Conservation (phyloP, 2,888 invertebrate genomes). For the Eueremaeus valkanovi region DNA sequence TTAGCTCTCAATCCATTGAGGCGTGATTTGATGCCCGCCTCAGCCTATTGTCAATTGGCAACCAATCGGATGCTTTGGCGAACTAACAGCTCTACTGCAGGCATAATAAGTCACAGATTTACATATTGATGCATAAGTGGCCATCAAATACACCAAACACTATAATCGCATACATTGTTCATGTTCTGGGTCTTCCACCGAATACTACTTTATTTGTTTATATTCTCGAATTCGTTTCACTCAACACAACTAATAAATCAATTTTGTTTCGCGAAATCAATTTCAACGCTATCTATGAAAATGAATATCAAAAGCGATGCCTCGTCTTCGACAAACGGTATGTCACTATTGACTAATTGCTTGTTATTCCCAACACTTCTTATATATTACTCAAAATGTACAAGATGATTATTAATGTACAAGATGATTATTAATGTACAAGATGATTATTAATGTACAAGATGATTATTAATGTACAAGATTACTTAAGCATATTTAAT, state of each 20-base stretch:
- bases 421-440: too few relatives aligned
- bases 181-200: too few relatives aligned
- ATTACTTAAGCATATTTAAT: too few relatives aligned
- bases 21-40: conserved; percentile 34
- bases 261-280: background rate
- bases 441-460: too few relatives aligned
- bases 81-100: conserved; percentile 4
- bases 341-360: background rate
- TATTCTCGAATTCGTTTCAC: background rate
- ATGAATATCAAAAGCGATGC: conserved; percentile 17
- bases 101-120: conserved; percentile 35
- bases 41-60: conserved; percentile 31
- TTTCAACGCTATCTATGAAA: background rate
- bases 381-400: too few relatives aligned
- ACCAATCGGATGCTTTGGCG: conserved; percentile 18
- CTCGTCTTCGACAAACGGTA: background rate
- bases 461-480: too few relatives aligned
- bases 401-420: too few relatives aligned
- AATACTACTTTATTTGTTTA: background rate
- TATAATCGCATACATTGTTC: background rate
- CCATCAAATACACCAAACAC: conserved; percentile 34
- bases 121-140: conserved; percentile 34
- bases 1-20: conserved; percentile 32
- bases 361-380: background rate
- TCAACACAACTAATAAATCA: background rate